A percentile compares a stretch with the other conserved stretches of the same genome.
Evolutionary conservation across 2,888 invertebrate genomes (phyloP).

Genomic region (Brachypalpus laphriformis): DNA sequence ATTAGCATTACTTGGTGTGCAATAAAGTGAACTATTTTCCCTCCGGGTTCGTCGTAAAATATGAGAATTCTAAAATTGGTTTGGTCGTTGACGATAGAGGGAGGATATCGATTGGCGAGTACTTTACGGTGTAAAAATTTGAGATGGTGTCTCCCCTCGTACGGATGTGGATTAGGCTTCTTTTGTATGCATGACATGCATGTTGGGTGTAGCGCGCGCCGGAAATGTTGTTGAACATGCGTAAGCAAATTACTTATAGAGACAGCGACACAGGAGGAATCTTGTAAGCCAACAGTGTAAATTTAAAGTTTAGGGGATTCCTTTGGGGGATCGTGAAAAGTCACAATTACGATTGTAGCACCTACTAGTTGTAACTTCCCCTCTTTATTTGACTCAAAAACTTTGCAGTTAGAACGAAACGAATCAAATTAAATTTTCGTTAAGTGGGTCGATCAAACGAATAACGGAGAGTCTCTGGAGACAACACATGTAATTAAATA

Average conservation of each 20-base stretch:
- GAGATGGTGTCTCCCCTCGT: constrained; percentile 4
- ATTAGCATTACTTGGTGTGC: constrained; percentile 47
- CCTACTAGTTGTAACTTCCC: constrained; percentile 1
- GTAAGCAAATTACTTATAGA: constrained; percentile 21
- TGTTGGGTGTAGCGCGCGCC: constrained; percentile 13
- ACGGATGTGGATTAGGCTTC: not conserved
- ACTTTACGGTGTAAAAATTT: constrained; percentile 14
- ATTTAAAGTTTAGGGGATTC: constrained; percentile 17
- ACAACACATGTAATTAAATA: constrained; percentile 62
- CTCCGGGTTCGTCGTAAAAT: constrained; percentile 38
- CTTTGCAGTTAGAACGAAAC: not conserved
- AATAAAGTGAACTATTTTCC: constrained; percentile 51
- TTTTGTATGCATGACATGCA: constrained; percentile 21
- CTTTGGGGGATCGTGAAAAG: constrained; percentile 50
- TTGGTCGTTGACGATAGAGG: not conserved
- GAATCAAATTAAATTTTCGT: constrained; percentile 44
- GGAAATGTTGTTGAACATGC: constrained; percentile 46
- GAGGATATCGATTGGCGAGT: constrained; percentile 35
- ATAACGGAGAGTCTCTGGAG: constrained; percentile 26
- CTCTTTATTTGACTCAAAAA: not conserved
- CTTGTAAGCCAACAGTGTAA: constrained; percentile 38
- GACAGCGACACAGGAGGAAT: constrained; percentile 1
- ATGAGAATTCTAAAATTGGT: constrained; percentile 30
- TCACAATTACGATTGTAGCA: constrained; percentile 14
- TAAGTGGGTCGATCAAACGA: constrained; percentile 60